phyloP scores from a whole-genome alignment of 2,113 vertebrate species.

The human (Homo sapiens) region DNA sequence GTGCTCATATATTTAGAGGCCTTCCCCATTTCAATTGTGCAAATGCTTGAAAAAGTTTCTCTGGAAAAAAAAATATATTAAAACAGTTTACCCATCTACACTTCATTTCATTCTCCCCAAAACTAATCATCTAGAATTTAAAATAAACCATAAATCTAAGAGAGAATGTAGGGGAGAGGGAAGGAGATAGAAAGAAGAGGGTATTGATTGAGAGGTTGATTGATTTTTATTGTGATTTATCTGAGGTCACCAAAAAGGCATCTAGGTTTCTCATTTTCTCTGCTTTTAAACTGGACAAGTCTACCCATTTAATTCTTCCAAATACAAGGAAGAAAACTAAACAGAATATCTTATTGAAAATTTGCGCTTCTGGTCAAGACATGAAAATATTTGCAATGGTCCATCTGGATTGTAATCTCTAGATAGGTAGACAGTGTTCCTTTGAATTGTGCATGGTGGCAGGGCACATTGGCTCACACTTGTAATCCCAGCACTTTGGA shows the following conservation, averaged over 20 bases:
- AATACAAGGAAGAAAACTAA: background rate
- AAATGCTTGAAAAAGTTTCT: background rate
- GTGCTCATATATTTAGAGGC: background rate
- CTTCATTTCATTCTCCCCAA: background rate
- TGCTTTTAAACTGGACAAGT: slow-evolving; percentile 22
- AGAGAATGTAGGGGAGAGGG: background rate
- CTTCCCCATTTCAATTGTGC: background rate
- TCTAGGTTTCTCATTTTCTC: background rate
- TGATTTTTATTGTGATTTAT: slow-evolving; percentile 27
- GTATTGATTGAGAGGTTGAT: background rate
- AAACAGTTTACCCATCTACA: background rate
- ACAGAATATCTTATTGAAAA: background rate
- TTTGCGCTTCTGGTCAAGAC: background rate
- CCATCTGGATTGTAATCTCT: background rate
- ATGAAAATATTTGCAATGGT: slow-evolving; percentile 35
- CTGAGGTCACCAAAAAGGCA: background rate
- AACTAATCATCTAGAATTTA: slow-evolving; percentile 28
- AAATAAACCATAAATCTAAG: slow-evolving; percentile 43
- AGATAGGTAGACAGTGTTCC: background rate
- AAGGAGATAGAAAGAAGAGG: background rate
- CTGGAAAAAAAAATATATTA: background rate
- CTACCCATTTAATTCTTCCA: background rate
- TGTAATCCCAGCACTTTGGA: no score
- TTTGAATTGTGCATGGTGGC: slow-evolving; percentile 32
- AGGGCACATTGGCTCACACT: no score